phyloP scores from a whole-genome alignment of 2,113 vertebrate genomes.

The Cervus canadensis region DNA sequence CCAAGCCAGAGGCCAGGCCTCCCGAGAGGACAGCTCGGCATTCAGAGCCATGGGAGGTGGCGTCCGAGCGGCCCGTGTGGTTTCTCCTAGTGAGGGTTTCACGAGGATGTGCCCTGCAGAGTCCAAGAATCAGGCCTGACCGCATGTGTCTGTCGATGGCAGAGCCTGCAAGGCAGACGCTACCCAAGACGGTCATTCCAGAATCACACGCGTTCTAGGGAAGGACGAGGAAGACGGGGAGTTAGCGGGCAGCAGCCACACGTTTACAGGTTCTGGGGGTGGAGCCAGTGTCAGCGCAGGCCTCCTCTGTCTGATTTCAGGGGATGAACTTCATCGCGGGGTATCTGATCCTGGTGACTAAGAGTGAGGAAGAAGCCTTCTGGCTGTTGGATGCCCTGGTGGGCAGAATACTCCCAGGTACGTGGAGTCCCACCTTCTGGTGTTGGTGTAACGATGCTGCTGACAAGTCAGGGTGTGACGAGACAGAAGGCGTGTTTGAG shows the following conservation, averaged over 20 bases:
- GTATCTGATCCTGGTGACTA: constrained; percentile 93
- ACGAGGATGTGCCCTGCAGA: too few species aligned
- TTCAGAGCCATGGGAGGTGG: background rate
- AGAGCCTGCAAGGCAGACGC: background rate
- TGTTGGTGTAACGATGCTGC: background rate
- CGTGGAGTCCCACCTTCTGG: background rate
- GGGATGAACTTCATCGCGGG: constrained; percentile 98
- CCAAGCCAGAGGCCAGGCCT: background rate
- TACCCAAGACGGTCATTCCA: too few species aligned
- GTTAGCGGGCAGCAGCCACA: background rate
- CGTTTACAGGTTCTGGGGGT: rapidly evolving
- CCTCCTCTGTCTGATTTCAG: constrained; percentile 77
- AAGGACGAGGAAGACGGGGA: background rate
- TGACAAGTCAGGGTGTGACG: too few species aligned
- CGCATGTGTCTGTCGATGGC: rapidly evolving
- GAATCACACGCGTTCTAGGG: background rate
- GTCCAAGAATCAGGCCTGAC: too few species aligned
- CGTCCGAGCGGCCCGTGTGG: rapidly evolving
- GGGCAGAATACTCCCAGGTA: constrained; percentile 93
- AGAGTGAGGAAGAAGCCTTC: constrained; percentile 94
- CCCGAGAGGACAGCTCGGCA: background rate
- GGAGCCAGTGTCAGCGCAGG: background rate
- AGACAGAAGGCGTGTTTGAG: background rate
- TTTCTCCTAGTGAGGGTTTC: background rate
- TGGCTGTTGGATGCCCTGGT: constrained; percentile 96